These are phyloP conservation scores for Prionchulus punctatus DNA, from an alignment of 2,888 invertebrate genomes.

Conservation along the genomic window DNA sequence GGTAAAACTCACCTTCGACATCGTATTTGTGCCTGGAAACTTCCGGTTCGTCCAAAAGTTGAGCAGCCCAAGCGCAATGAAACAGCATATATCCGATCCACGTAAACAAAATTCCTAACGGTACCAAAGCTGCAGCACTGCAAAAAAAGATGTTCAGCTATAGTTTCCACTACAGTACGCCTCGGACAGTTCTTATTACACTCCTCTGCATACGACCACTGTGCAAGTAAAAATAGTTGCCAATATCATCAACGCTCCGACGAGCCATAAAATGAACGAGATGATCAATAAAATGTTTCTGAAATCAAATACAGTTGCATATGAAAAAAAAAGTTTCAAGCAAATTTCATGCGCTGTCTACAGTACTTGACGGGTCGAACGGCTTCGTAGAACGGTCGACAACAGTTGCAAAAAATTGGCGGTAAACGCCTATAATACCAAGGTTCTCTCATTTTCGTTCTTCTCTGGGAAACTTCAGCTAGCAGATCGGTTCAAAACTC, in stretches of 20 bases:
- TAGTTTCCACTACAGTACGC: neutral
- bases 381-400: slow-evolving; percentile 26
- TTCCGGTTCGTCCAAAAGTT: slow-evolving; percentile 18
- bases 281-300: neutral
- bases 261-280: neutral
- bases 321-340: too few species aligned
- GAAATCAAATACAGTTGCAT: neutral
- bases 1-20: neutral
- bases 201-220: neutral
- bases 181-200: too few species aligned
- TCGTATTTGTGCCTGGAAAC: neutral
- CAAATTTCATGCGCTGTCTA: too few species aligned
- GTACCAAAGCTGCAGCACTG: slow-evolving; percentile 9
- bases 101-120: slow-evolving; percentile 26
- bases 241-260: neutral
- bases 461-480: neutral
- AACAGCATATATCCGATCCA: slow-evolving; percentile 27
- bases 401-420: slow-evolving; percentile 29
- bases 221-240: neutral
- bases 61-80: slow-evolving; percentile 31
- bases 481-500: too few species aligned
- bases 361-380: slow-evolving; percentile 25
- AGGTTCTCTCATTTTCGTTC: slow-evolving; percentile 13
- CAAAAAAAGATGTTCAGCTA: neutral
- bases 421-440: slow-evolving; percentile 24